Conservation (phyloP, 2,113 vertebrate genomes). For the Eleginops maclovinus region DNA sequence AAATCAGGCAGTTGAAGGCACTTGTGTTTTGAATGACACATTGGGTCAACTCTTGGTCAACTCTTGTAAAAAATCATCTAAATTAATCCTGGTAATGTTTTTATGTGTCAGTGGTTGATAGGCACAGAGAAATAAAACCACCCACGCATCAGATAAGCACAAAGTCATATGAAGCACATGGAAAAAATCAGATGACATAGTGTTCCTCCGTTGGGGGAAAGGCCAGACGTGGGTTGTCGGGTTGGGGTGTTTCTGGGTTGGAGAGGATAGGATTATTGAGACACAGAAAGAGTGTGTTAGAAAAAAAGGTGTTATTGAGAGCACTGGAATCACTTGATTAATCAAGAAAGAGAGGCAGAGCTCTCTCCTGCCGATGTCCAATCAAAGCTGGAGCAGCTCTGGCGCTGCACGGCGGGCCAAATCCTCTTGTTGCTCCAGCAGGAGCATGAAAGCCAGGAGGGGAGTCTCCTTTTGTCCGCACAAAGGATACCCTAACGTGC, state of each 20-base stretch:
- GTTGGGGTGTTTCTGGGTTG: background rate
- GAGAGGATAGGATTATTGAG: slow-evolving; percentile 57
- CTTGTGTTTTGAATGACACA: slow-evolving; percentile 30
- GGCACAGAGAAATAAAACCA: slow-evolving; percentile 42
- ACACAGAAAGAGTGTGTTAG: slow-evolving; percentile 69
- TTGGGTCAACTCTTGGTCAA: slow-evolving; percentile 36
- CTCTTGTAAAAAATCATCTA: slow-evolving; percentile 22
- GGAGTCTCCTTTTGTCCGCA: slow-evolving; percentile 89
- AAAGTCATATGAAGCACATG: slow-evolving; percentile 38
- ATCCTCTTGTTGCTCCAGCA: slow-evolving; percentile 88
- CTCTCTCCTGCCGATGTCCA: slow-evolving; percentile 81
- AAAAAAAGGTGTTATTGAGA: slow-evolving; percentile 74
- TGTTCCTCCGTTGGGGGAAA: slow-evolving; percentile 19
- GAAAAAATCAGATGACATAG: slow-evolving; percentile 17
- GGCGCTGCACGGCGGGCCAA: slow-evolving; percentile 77
- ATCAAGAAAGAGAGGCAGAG: slow-evolving; percentile 80
- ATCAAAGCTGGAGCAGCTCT: slow-evolving; percentile 82
- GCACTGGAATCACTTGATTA: slow-evolving; percentile 85
- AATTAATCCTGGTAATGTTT: slow-evolving; percentile 48
- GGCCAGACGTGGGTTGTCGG: slow-evolving; percentile 31
- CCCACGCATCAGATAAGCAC: slow-evolving; percentile 59
- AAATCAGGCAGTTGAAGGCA: slow-evolving; percentile 21
- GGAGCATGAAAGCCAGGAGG: slow-evolving; percentile 87
- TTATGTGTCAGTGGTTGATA: slow-evolving; percentile 36
- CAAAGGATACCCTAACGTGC: slow-evolving; percentile 96